phyloP scores from a whole-genome alignment of 2,797 vertebrate genomes.

The Nyctibius grandis region DNA sequence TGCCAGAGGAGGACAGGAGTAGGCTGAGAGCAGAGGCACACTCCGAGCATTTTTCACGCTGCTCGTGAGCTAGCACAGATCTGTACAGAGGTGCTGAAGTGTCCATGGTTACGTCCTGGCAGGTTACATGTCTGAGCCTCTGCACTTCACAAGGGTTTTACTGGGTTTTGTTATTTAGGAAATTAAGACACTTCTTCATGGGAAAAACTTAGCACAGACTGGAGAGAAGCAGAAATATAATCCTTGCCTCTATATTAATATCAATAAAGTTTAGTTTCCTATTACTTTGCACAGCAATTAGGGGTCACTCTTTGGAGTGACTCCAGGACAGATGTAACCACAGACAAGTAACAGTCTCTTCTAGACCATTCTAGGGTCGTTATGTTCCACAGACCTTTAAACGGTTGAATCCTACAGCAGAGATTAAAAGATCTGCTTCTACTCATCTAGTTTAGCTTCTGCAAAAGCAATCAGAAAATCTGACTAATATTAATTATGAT shows the following conservation, averaged over 20 bases:
- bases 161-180: neutral
- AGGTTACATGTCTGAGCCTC: neutral
- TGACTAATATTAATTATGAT: neutral
- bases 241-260: neutral
- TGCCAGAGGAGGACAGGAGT: neutral
- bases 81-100: fast-evolving
- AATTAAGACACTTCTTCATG: neutral
- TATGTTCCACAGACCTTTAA: neutral
- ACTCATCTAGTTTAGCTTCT: neutral
- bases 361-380: neutral
- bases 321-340: neutral
- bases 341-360: neutral
- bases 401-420: neutral
- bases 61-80: neutral
- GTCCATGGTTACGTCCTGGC: neutral
- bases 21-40: neutral
- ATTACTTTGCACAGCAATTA: neutral
- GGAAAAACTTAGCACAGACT: neutral
- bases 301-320: neutral
- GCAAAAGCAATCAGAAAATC: neutral
- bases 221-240: neutral
- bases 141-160: fast-evolving
- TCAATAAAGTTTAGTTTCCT: neutral
- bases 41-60: neutral
- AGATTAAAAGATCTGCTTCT: neutral